Conservation (phyloP, 2,797 vertebrate species). For the Otus scops region DNA sequence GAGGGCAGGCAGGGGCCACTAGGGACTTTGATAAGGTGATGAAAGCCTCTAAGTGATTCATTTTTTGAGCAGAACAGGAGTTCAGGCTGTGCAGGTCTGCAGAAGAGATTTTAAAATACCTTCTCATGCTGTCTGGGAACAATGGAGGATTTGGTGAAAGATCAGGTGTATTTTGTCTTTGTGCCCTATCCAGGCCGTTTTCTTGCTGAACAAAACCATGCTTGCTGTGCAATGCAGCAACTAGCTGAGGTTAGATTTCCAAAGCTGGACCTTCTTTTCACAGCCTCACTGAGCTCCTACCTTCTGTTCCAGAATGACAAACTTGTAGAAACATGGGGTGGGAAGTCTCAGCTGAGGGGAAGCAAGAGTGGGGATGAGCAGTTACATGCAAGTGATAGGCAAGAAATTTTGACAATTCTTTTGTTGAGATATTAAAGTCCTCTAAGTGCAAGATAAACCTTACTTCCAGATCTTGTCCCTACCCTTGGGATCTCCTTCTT, state of each 20-base stretch:
- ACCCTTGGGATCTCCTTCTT: fast-evolving
- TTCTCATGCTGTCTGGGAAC: slow-evolving; percentile 27
- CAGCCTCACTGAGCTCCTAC: neutral
- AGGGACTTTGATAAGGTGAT: slow-evolving; percentile 34
- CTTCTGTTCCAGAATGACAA: neutral
- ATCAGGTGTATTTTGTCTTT: neutral
- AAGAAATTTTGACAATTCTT: neutral
- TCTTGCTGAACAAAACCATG: neutral
- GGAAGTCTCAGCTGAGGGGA: neutral
- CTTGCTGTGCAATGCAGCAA: neutral
- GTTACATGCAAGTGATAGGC: neutral
- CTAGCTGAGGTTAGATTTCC: neutral
- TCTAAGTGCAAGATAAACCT: neutral
- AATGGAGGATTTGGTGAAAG: slow-evolving; percentile 6
- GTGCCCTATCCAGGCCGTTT: neutral
- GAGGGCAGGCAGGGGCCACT: neutral
- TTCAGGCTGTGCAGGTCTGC: slow-evolving; percentile 2
- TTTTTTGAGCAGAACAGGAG: neutral
- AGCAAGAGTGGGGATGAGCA: neutral
- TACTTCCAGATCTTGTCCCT: neutral
- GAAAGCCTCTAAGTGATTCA: neutral
- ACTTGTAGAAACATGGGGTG: neutral
- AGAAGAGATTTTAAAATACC: slow-evolving; percentile 24
- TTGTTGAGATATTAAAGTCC: neutral
- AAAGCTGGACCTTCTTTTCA: neutral